phyloP scores from a whole-genome alignment of 2,888 invertebrate genomes.

The Sinodicranocentrus sp. region DNA sequence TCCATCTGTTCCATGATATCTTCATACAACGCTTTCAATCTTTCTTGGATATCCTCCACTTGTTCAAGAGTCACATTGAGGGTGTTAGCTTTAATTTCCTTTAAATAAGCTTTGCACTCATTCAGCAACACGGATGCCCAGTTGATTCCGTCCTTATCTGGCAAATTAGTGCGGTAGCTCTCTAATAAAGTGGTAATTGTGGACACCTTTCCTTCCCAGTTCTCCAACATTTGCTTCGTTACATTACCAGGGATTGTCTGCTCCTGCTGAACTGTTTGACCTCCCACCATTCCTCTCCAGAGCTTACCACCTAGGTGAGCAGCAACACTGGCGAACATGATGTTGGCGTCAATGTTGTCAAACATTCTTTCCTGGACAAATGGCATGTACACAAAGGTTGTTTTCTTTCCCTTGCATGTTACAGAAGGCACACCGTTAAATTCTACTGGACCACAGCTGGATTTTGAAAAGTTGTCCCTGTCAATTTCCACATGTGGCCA shows the following conservation, averaged over 20 bases:
- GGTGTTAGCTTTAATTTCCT: not conserved
- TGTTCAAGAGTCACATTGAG: not conserved
- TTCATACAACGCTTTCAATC: slow-evolving; percentile 3
- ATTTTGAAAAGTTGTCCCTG: slow-evolving; percentile 4
- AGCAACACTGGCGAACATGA: slow-evolving; percentile 18
- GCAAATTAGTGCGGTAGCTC: not conserved
- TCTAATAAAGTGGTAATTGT: not conserved
- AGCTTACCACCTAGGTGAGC: not conserved
- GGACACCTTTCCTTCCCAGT: not conserved
- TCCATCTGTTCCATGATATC: slow-evolving; percentile 26
- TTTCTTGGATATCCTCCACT: not conserved
- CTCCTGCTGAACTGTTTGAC: too few species aligned
- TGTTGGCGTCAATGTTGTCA: slow-evolving; percentile 33
- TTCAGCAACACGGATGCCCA: not conserved
- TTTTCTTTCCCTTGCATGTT: slow-evolving; percentile 25
- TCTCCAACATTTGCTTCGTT: not conserved
- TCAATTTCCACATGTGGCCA: not conserved
- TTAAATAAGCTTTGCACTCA: not conserved
- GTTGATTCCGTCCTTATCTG: not conserved
- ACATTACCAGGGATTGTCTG: not conserved
- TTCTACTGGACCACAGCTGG: not conserved
- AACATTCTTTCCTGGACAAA: not conserved
- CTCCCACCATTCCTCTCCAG: slow-evolving; percentile 2
- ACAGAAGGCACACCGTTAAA: slow-evolving; percentile 16
- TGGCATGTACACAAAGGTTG: slow-evolving; percentile 25